phyloP scores from a whole-genome alignment of 2,113 vertebrate genomes.

The Damaliscus lunatus region DNA sequence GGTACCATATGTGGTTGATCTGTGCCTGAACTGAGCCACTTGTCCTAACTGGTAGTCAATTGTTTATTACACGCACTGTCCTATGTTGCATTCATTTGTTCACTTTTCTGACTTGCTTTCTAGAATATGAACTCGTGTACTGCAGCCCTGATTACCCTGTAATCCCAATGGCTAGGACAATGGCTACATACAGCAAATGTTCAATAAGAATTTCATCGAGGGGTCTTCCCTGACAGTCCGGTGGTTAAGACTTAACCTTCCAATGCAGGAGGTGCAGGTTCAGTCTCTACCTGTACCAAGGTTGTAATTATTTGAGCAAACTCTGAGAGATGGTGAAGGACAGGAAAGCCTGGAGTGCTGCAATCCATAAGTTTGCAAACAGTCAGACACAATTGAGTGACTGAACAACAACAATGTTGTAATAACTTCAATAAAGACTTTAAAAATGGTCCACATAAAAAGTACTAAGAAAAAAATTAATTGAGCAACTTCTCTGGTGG shows the following conservation, averaged over 20 bases:
- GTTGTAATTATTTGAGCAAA: not conserved
- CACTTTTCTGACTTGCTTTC: not conserved
- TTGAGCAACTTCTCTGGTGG: not conserved
- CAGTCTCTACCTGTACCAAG: not conserved
- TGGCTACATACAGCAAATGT: not conserved
- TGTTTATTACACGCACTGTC: not conserved
- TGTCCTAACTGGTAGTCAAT: not conserved
- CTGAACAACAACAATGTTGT: not conserved
- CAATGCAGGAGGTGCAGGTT: not conserved
- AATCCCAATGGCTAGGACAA: not conserved
- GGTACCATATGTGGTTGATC: not conserved
- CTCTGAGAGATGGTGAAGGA: not conserved
- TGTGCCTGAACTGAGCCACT: not conserved
- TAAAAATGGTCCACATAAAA: not conserved
- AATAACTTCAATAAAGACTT: not conserved
- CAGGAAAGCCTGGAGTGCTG: not conserved
- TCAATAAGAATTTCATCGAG: not conserved
- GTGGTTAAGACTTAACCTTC: not conserved
- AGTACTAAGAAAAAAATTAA: not conserved
- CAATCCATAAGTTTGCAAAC: not conserved
- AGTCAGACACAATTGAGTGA: not conserved
- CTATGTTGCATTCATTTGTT: not conserved
- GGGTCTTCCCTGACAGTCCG: not conserved
- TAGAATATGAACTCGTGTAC: not conserved
- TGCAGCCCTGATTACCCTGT: not conserved